Base-by-base conservation (phyloP, 2,797 vertebrate genomes). In the Megalops cyprinoides region DNA sequence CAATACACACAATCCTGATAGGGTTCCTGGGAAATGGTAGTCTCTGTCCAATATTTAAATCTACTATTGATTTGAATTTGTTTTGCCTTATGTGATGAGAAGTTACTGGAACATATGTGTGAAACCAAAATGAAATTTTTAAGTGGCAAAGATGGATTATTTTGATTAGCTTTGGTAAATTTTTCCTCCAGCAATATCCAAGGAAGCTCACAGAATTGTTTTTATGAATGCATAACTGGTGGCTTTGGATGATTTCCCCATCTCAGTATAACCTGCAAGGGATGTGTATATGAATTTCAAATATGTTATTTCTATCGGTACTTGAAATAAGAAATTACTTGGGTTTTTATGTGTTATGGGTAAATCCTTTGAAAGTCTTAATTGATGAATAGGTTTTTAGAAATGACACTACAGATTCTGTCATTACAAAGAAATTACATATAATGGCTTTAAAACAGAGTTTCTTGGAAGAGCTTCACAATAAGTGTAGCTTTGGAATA, bases 31-130 rank as follows among this genome's bases (percentile, higher is more conserved):
- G 44, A 44, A 31, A 42, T 31, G 37, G 74, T 73, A 28, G 74
- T 69, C 23, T 55, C 49, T 39, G 18, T 60, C 71, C 44, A 37
- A 28, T 75, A 49, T 58, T 25, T 31, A 28, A n/a, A 48, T 80
- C 31, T 60, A 42, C 55, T 74, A 44, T 20, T 79, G 78, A 44
- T 46, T 39, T 18, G 44, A 53, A 23, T 49, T 82, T 2, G 76
- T 79, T 78, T 49, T 75, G 39, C 81, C 48, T 58, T 77, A 42
- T 84, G 12, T 46, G 77, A 46, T 79, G 23, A 84, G 79, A 80
- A 28, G 18, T 81, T 76, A 75, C 55, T 60, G 44, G 71, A 71
- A n/a, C 39, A 8, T 71, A 71, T 71, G 67, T 71, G 20, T 71
- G 37, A 71, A 44, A 44, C 37, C 37, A 71, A 71, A 71, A 39